Percentiles rank a stretch among this genome's conserved stretches.
These are phyloP conservation scores for Monodelphis domestica DNA, from an alignment of 2,797 vertebrate species.

Conservation along the genomic window DNA sequence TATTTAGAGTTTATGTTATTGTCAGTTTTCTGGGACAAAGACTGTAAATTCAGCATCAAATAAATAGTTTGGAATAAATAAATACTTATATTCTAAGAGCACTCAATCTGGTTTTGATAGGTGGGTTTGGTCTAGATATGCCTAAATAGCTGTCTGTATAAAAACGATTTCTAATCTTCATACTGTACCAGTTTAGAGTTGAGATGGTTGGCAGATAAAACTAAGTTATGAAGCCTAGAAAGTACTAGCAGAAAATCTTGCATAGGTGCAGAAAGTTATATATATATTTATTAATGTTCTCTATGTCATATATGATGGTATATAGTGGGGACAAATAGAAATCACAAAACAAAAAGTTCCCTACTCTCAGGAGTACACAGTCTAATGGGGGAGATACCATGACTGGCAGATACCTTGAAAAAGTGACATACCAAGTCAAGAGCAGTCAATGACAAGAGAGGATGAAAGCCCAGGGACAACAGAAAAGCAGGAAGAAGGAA, in stretches of 20 bases:
- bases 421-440: not conserved
- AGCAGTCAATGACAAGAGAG: too few relatives aligned
- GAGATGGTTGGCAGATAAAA: not conserved
- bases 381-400: not conserved
- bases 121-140: not conserved
- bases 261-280: too few relatives aligned
- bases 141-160: not conserved
- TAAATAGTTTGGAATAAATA: not conserved
- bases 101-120: not conserved
- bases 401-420: not conserved
- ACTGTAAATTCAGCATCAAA: too few relatives aligned
- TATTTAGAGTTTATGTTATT: not conserved
- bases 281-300: too few relatives aligned
- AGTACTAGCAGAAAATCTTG: not conserved
- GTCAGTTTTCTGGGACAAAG: not conserved
- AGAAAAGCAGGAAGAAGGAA: not conserved
- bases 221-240: not conserved
- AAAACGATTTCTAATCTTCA: not conserved
- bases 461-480: not conserved
- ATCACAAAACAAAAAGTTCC: not conserved
- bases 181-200: not conserved
- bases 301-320: too few relatives aligned
- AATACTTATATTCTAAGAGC: not conserved
- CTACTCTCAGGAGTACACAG: not conserved
- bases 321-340: not conserved